Evolutionary conservation across 2,113 vertebrate species (phyloP).

Genomic region (Lycocorax pyrrhopterus): DNA sequence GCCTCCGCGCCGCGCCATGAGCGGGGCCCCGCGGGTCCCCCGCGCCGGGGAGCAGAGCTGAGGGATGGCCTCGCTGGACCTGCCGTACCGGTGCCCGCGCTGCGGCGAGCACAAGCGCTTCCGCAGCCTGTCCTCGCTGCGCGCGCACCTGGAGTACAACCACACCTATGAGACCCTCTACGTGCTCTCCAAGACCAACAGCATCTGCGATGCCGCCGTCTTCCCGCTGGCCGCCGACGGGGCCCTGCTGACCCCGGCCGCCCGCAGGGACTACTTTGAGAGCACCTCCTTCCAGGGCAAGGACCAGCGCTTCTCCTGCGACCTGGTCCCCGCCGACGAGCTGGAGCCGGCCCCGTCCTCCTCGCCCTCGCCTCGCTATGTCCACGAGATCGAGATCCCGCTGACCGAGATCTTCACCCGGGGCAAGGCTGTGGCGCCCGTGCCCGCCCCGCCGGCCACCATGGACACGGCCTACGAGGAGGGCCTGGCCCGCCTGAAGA

Average conservation of each 20-base stretch:
- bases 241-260: conserved; percentile 76
- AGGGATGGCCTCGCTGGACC: conserved; percentile 97
- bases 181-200: conserved; percentile 97
- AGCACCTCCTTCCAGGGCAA: conserved; percentile 88
- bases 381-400: conserved; percentile 95
- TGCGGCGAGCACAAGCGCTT: conserved; percentile 99
- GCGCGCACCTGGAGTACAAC: conserved; percentile 97
- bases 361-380: conserved; percentile 80
- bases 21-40: neutral
- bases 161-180: conserved; percentile 99
- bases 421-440: conserved; percentile 81
- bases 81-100: conserved; percentile 96
- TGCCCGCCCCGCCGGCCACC: conserved; percentile 79
- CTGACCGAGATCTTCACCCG: conserved; percentile 89
- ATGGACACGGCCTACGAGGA: conserved; percentile 94
- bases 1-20: neutral
- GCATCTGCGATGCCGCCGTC: conserved; percentile 90
- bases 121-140: conserved; percentile 93
- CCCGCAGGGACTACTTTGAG: conserved; percentile 85
- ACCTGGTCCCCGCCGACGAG: conserved; percentile 76
- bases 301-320: conserved; percentile 81
- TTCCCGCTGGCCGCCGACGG: conserved; percentile 86
- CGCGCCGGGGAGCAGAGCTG: conserved; percentile 20
- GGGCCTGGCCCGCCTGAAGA: conserved; percentile 91
- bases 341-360: conserved; percentile 68